phyloP scores from a whole-genome alignment of 2,888 invertebrate genomes.

The Unio delphinus region DNA sequence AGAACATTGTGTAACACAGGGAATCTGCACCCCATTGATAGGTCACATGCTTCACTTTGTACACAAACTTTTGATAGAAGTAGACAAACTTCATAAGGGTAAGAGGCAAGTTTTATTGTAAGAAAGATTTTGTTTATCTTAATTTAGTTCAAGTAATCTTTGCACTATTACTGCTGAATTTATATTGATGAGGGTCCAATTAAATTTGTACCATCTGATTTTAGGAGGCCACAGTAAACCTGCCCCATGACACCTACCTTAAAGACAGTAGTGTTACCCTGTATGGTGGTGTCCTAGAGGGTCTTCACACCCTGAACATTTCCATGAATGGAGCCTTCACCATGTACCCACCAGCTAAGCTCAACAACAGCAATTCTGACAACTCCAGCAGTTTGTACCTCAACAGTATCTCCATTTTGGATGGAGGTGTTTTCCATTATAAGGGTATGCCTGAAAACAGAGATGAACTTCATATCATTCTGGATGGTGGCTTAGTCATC shows the following conservation, averaged over 20 bases:
- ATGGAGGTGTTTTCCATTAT: constrained; percentile 50
- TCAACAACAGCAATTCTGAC: not conserved
- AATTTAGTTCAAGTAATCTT: too few relatives aligned
- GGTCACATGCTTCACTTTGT: too few relatives aligned
- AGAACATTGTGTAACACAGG: too few relatives aligned
- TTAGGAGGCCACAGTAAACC: constrained; percentile 50
- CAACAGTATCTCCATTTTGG: constrained; percentile 46
- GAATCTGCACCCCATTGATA: too few relatives aligned
- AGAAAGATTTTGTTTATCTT: too few relatives aligned
- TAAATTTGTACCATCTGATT: not conserved
- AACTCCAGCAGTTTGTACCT: constrained; percentile 16
- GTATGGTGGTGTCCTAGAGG: constrained; percentile 47
- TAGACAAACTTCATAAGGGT: too few relatives aligned
- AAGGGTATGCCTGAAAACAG: constrained; percentile 36
- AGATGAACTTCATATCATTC: constrained; percentile 33
- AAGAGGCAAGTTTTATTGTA: too few relatives aligned
- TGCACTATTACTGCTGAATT: too few relatives aligned
- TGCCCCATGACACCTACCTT: constrained; percentile 53
- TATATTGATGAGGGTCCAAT: too few relatives aligned
- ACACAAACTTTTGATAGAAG: too few relatives aligned
- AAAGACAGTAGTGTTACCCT: constrained; percentile 41
- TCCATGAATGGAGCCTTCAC: constrained; percentile 47
- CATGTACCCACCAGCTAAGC: constrained; percentile 43
- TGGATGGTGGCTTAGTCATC: constrained; percentile 43
- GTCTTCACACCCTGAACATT: constrained; percentile 50